Percentiles rank a stretch among this genome's conserved stretches.
Conservation (phyloP, 2,113 vertebrate genomes). For the Stegastes partitus region DNA sequence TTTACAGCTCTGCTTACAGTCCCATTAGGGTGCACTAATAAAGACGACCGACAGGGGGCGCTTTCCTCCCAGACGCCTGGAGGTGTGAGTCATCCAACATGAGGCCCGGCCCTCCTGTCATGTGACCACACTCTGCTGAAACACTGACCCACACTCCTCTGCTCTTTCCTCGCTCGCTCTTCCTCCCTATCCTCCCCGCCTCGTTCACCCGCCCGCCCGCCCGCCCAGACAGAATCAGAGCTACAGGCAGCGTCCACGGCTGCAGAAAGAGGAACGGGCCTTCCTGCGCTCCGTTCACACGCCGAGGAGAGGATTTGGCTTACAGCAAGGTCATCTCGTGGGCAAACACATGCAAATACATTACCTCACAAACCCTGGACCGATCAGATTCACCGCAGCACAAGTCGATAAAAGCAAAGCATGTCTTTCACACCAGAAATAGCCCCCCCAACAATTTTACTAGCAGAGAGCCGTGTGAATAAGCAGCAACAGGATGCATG, state of each 20-base stretch:
- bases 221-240: conserved; percentile 14
- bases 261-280: conserved; percentile 20
- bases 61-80: conserved; percentile 33
- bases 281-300: conserved; percentile 22
- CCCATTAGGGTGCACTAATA: conserved; percentile 27
- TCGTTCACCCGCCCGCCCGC: background rate
- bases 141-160: conserved; percentile 69
- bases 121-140: conserved; percentile 70
- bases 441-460: background rate
- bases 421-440: background rate
- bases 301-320: conserved; percentile 14
- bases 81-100: conserved; percentile 72
- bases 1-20: conserved; percentile 22
- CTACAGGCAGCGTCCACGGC: conserved; percentile 9
- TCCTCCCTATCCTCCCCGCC: background rate
- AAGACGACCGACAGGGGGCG: conserved; percentile 65
- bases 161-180: conserved; percentile 9
- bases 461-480: background rate
- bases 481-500: conserved; percentile 39
- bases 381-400: background rate
- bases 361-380: conserved; percentile 5
- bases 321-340: conserved; percentile 36
- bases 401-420: background rate
- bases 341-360: conserved; percentile 18
- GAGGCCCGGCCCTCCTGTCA: conserved; percentile 64